Evolutionary conservation across 37 sponge, comb jelly and placozoan species (phyloP), one percentile per base, ranked within the genome.

Genomic region (Halisarca cf. caerulea): DNA sequence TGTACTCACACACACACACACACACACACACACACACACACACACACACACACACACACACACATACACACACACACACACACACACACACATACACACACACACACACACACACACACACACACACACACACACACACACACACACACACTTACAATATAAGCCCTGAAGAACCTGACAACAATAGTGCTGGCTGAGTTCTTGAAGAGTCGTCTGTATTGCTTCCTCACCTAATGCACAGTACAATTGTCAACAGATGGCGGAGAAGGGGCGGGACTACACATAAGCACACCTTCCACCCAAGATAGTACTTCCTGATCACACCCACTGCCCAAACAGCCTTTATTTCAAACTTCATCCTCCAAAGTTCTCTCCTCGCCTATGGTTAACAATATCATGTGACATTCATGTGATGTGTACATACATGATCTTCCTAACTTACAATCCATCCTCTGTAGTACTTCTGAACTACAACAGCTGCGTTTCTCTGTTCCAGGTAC

Each of bases 371-470:
- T n/a, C 64, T 33, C n/a, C 88, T 40, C 18, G 84, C 88, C 88
- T 23, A 39, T n/a, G 44, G 41, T 51, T 11, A 8, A n/a, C 6
- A 25, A 55, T 58, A 80, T 30, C 36, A 74, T 39, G 24, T 74
- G 45, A 41, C 69, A 68, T 18, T 68, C 69, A 68, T 30, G 35
- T 68, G 69, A 68, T 34, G 30, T 28, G 30, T 34, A 68, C 69
- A 68, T 4, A 41, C n/a, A 59, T 23, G 17, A 30, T n/a, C 40
- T 1, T 24, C 72, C 47, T 17, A 39, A 71, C 79, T 15, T 43
- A 95, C 90, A 85, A 68, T 60, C 86, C 85, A 89, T 14, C 95
- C 92, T 58, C 91, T 69, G 85, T 61, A 91, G 82, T 86, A 84
- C 43, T 82, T 91, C 78, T 89, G 87, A 21, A 95, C 60, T 28